Evolutionary conservation across 1,140 invertebrate species (phyloP), one percentile per base, ranked within the genome.

Genomic region (Caenorhabditis brenneri): DNA sequence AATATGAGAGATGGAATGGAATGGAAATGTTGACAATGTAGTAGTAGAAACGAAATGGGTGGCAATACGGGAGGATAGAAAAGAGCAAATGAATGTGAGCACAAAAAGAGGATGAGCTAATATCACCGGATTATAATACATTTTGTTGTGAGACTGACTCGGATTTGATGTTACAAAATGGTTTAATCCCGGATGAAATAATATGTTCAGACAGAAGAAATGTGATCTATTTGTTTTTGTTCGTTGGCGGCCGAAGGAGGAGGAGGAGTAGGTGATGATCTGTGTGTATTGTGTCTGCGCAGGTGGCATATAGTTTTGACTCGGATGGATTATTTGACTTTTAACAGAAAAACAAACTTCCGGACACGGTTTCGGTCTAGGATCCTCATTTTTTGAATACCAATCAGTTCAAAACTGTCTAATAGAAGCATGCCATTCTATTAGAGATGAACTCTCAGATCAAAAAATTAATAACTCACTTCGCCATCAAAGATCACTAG

Each of bases 181-280:
- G 5, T 55, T 6, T 55, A 55, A 55, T 55, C 53, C 15, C 53
- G 9, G 10, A 29, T 24, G 9, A 12, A n/a, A 51, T 19, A 19
- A 5, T 15, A 51, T 55, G 51, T 55, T 24, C 53, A 55, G 48
- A 51, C 48, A 51, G 48, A 51, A 51, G 48, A 55, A 55, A 55
- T 55, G 53, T 55, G 53, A 55, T 55, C 53, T 55, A 55, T 55
- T 55, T 55, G 53, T 55, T 55, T 55, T 27, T 29, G 2, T 55
- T 22, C n/a, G n/a, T n/a, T n/a, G n/a, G n/a, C n/a, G n/a, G n/a
- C n/a, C n/a, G n/a, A n/a, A n/a, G n/a, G n/a, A n/a, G n/a, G n/a
- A n/a, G n/a, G n/a, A n/a, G 24, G 24, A 9, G 53, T n/a, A n/a
- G 49, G 15, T 55, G 53, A 55, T 55, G 53, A 55, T 55, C 53